phyloP scores from a whole-genome alignment of 2,888 invertebrate species.

The Celastrina argiolus region DNA sequence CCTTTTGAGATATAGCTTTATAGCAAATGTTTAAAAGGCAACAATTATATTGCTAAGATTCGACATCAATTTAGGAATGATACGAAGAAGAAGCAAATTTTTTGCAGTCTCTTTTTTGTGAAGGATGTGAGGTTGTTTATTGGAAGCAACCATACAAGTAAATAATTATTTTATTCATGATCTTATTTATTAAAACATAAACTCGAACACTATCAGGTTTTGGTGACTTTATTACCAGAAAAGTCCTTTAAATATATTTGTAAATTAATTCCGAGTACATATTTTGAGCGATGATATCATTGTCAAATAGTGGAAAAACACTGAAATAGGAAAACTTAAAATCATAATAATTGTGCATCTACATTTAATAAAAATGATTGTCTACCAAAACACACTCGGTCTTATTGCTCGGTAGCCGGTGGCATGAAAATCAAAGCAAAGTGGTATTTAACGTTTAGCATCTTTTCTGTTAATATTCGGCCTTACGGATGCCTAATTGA shows the following conservation, averaged over 20 bases:
- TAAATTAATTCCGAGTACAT: background rate
- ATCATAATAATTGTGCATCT: background rate
- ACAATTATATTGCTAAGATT: background rate
- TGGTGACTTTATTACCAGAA: conserved; percentile 1
- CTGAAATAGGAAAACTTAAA: background rate
- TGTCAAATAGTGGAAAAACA: background rate
- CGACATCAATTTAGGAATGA: background rate
- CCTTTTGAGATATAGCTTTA: background rate
- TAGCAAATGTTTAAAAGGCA: background rate
- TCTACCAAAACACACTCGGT: no score
- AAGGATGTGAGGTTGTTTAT: background rate
- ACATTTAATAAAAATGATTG: no score
- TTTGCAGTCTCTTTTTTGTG: background rate
- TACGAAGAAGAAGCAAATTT: background rate
- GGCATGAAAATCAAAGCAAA: no score
- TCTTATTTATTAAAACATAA: background rate
- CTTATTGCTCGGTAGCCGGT: no score
- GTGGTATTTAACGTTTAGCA: no score
- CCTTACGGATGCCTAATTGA: no score
- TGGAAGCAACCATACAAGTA: background rate
- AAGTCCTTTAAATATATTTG: background rate
- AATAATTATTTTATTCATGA: background rate
- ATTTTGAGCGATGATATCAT: conserved; percentile 13
- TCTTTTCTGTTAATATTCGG: no score
- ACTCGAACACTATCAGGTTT: background rate